Evolutionary conservation across 1,140 invertebrate genomes (phyloP).

Genomic region (Conopomorpha cramerella): DNA sequence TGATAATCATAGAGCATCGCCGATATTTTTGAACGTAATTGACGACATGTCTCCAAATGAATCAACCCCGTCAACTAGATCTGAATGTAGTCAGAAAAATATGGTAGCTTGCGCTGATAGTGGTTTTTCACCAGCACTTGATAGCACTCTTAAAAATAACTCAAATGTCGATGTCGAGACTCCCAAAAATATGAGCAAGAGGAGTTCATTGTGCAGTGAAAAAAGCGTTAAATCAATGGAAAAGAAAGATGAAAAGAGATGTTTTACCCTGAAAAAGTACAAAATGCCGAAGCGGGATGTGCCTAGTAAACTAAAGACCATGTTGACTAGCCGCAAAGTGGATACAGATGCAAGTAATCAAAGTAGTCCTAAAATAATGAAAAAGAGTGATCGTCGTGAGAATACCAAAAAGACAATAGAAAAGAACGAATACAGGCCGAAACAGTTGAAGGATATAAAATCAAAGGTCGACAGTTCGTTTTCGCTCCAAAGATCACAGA

Average conservation of each 20-base stretch:
- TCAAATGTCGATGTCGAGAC: constrained; percentile 22
- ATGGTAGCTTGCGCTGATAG: constrained; percentile 22
- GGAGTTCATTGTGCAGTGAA: constrained; percentile 45
- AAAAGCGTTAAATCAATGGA: constrained; percentile 28
- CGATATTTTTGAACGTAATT: constrained; percentile 52
- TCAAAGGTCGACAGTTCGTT: constrained; percentile 70
- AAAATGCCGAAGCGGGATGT: constrained; percentile 78
- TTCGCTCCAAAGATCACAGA: constrained; percentile 49
- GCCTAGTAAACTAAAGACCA: constrained; percentile 73
- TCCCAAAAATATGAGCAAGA: constrained; percentile 40
- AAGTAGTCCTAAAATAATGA: constrained; percentile 41
- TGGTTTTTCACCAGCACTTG: constrained; percentile 25
- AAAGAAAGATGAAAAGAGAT: constrained; percentile 62
- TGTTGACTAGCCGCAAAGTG: constrained; percentile 61
- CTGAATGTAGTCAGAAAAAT: constrained; percentile 51
- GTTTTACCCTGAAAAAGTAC: constrained; percentile 67
- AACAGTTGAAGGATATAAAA: constrained; percentile 79
- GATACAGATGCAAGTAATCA: constrained; percentile 52
- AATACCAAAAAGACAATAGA: constrained; percentile 79
- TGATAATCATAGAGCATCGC: constrained; percentile 66
- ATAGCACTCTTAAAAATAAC: constrained; percentile 26
- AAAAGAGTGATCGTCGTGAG: constrained; percentile 70
- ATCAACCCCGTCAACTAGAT: constrained; percentile 55
- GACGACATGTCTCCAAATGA: constrained; percentile 64
- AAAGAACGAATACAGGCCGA: constrained; percentile 71